phyloP scores from a whole-genome alignment of 2,888 invertebrate species.

The Electrophaes corylata region DNA sequence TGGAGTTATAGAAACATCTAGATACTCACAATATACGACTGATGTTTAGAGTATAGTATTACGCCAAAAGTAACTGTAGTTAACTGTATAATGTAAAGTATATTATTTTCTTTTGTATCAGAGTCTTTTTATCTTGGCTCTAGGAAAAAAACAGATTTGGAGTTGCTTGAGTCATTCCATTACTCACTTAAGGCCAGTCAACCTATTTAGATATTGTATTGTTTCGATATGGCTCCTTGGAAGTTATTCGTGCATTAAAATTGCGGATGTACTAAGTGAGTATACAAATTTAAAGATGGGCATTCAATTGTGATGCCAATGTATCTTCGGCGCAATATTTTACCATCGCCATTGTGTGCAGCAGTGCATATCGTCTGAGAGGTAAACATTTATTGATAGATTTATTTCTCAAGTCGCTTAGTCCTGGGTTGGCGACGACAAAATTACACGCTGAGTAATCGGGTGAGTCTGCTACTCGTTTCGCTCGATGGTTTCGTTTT shows the following conservation, averaged over 20 bases:
- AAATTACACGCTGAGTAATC: conserved; percentile 79
- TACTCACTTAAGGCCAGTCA: conserved; percentile 17
- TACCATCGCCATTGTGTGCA: conserved; percentile 70
- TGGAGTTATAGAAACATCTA: background rate
- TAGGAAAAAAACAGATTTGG: conserved; percentile 16
- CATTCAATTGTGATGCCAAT: conserved; percentile 54
- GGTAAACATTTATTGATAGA: conserved; percentile 78
- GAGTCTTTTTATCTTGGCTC: conserved; percentile 5
- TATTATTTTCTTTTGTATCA: background rate
- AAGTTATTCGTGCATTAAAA: conserved; percentile 37
- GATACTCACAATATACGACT: background rate
- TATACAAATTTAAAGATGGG: conserved; percentile 40
- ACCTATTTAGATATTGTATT: conserved; percentile 23
- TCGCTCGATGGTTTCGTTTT: conserved; percentile 70
- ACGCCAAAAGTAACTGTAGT: background rate
- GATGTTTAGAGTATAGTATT: background rate
- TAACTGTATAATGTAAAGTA: background rate
- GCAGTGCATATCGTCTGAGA: conserved; percentile 69
- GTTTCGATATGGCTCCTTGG: conserved; percentile 27
- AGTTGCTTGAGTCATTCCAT: conserved; percentile 19
- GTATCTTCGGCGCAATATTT: conserved; percentile 66
- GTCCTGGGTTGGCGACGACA: conserved; percentile 59
- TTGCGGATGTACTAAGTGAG: conserved; percentile 38
- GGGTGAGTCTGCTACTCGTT: conserved; percentile 69
- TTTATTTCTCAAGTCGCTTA: conserved; percentile 65